phyloP scores from a whole-genome alignment of 2,888 invertebrate species.

The Agrotis exclamationis region DNA sequence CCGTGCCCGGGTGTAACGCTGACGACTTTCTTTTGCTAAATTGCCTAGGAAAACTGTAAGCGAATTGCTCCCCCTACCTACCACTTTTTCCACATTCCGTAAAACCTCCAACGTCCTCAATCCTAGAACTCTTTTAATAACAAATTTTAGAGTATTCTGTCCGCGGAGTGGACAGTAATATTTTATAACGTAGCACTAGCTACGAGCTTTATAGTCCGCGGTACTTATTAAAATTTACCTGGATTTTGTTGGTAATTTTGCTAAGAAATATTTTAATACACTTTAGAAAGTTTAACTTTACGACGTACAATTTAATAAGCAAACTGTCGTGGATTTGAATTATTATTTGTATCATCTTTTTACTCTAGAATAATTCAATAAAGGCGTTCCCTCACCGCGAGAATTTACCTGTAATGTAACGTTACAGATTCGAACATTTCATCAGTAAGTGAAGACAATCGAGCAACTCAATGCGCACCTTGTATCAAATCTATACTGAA shows the following conservation, averaged over 20 bases:
- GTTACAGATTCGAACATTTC: too few relatives aligned
- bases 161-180: constrained; percentile 41
- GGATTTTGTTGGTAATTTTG: constrained; percentile 13
- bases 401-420: too few relatives aligned
- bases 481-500: too few relatives aligned
- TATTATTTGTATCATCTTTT: neutral
- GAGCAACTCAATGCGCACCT: too few relatives aligned
- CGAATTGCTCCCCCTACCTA: constrained; percentile 38
- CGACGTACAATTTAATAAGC: neutral
- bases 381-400: too few relatives aligned
- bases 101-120: constrained; percentile 34
- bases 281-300: neutral
- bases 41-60: constrained; percentile 55
- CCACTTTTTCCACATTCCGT: constrained; percentile 44
- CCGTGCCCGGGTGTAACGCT: constrained; percentile 75
- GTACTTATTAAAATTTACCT: constrained; percentile 25
- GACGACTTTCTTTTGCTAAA: constrained; percentile 65
- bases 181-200: constrained; percentile 37
- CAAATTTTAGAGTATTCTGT: constrained; percentile 43
- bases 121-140: constrained; percentile 47
- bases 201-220: constrained; percentile 15
- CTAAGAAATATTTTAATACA: constrained; percentile 18
- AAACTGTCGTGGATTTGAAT: neutral
- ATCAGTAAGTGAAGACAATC: too few relatives aligned
- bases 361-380: too few relatives aligned